Conservation (phyloP, 1,140 invertebrate genomes). For the Bradynema listronoti region DNA sequence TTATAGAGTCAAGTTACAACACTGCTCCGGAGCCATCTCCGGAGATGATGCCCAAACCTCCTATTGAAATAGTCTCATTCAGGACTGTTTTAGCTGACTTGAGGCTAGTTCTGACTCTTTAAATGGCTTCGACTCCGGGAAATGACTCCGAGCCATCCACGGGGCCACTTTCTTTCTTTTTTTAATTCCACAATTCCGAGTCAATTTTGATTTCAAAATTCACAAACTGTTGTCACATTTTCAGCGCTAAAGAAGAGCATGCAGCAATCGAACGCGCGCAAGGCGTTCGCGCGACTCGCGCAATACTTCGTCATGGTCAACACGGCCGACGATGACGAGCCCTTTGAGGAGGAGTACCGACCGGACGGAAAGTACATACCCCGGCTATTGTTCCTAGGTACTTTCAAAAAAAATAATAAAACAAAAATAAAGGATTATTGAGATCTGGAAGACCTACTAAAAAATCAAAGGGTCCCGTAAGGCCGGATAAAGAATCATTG, state of each 20-base stretch:
- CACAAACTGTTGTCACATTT: slow-evolving; percentile 6
- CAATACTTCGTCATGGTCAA: slow-evolving; percentile 58
- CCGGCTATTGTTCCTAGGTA: slow-evolving; percentile 51
- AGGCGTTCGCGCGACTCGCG: slow-evolving; percentile 54
- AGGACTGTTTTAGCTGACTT: no score
- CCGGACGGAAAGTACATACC: slow-evolving; percentile 57
- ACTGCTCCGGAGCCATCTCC: no score
- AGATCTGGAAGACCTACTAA: no score
- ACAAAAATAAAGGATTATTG: neutral
- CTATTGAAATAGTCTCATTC: no score
- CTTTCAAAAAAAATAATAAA: slow-evolving; percentile 5
- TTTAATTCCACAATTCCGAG: no score
- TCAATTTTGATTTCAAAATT: slow-evolving; percentile 1
- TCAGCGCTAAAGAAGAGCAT: slow-evolving; percentile 55
- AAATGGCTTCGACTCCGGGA: no score
- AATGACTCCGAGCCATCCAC: neutral
- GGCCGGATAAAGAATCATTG: no score
- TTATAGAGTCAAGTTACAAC: no score
- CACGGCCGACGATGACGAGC: slow-evolving; percentile 57
- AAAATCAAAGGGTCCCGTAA: no score
- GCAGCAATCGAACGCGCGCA: slow-evolving; percentile 57
- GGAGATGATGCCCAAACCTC: no score
- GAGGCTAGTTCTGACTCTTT: no score
- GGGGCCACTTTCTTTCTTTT: slow-evolving; percentile 2
- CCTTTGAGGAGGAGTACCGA: slow-evolving; percentile 53